phyloP scores from a whole-genome alignment of 2,113 vertebrate genomes.

The Anguilla rostrata region DNA sequence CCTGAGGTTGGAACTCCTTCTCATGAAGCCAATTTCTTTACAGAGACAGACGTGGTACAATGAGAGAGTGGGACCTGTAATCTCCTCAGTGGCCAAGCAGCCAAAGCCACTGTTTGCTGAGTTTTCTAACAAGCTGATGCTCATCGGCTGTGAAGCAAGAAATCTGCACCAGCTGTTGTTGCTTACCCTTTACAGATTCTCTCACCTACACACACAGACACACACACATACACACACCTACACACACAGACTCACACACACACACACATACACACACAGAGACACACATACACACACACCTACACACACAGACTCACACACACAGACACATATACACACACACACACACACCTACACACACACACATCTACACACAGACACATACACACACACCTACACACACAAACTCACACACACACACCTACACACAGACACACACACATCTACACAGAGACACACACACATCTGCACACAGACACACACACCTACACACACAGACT shows the following conservation, averaged over 20 bases:
- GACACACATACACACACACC: too few species aligned
- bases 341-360: background rate
- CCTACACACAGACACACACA: too few species aligned
- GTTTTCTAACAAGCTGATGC: background rate
- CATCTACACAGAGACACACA: too few species aligned
- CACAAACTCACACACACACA: too few species aligned
- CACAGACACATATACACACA: too few species aligned
- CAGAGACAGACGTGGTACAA: background rate
- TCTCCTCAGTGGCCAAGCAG: background rate
- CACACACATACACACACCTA: too few species aligned
- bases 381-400: too few species aligned
- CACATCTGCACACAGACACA: background rate
- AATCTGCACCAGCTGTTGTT: background rate
- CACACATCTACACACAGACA: background rate
- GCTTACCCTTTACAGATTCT: background rate
- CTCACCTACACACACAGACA: too few species aligned
- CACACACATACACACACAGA: too few species aligned
- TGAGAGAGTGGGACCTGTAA: background rate
- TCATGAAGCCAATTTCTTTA: background rate
- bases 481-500: background rate
- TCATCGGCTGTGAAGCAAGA: background rate
- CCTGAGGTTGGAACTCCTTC: background rate
- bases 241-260: too few species aligned
- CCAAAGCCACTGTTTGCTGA: background rate
- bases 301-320: too few species aligned